Evolutionary conservation across 1,140 invertebrate species (phyloP).

Genomic region (Macrobrachium rosenbergii): DNA sequence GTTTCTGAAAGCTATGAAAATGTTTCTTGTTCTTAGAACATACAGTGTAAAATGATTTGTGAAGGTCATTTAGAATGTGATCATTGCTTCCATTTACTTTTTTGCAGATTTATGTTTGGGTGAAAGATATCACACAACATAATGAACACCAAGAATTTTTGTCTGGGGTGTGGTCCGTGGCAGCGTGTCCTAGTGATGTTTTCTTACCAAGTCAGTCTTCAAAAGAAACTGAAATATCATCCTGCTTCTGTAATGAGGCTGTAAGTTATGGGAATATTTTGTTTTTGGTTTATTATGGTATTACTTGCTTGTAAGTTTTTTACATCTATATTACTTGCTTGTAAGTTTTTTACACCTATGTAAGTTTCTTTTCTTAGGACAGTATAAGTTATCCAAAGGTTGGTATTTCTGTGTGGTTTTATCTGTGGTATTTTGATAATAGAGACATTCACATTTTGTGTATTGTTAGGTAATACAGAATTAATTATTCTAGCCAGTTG

Average conservation of each 20-base stretch:
- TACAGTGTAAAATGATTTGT: too few relatives aligned
- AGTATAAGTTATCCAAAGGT: too few relatives aligned
- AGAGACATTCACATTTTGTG: too few relatives aligned
- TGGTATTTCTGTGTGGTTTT: background rate
- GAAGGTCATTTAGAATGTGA: background rate
- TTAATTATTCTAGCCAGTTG: too few relatives aligned
- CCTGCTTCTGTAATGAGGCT: constrained; percentile 39
- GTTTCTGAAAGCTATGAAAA: too few relatives aligned
- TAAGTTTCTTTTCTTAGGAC: too few relatives aligned
- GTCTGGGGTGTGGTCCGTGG: constrained; percentile 42
- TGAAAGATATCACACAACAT: too few relatives aligned
- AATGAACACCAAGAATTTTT: constrained; percentile 6
- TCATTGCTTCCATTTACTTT: background rate
- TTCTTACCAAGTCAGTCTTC: constrained; percentile 21
- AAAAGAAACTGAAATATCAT: constrained; percentile 37
- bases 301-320: background rate
- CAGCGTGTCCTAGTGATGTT: constrained; percentile 15
- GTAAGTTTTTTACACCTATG: too few relatives aligned
- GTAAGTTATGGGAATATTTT: constrained; percentile 11
- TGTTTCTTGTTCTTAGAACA: too few relatives aligned
- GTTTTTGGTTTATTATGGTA: background rate
- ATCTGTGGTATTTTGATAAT: too few relatives aligned
- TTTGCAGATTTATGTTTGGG: background rate
- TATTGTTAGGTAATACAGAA: too few relatives aligned
- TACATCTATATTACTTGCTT: too few relatives aligned